Base-by-base conservation (phyloP, 2,888 invertebrate species). In the Odontomyia ornata region DNA sequence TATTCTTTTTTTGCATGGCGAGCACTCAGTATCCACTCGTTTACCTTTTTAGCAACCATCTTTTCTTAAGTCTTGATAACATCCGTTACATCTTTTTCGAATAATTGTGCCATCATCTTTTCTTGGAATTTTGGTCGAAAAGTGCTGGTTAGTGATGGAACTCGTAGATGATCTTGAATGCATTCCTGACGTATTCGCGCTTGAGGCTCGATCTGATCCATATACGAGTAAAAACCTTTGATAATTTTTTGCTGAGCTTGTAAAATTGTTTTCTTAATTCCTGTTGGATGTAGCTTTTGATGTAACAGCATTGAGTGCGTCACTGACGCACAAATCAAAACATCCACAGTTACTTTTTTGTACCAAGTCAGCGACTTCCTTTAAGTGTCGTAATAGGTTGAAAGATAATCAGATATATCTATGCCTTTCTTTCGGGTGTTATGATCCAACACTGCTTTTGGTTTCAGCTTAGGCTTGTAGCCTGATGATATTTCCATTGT, bases 231-330 rank as follows among this genome's bases (percentile, higher is more conserved):
- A 0, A 18, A n/a, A 15, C 7, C 9, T 56, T 56, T 56, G 15
- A 15, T 1, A 18, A 11, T n/a, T n/a, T n/a, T n/a, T n/a, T n/a
- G n/a, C n/a, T n/a, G n/a, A n/a, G n/a, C n/a, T n/a, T n/a, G n/a
- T 56, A 18, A 11, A 18, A 11, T 56, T 56, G 56, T 56, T 56
- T 56, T 0, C 0, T 56, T 56, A 18, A 15, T 56, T 18, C 56
- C 56, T 56, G 56, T 18, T 56, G 56, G 56, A 56, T 56, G 56
- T 18, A 56, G n/a, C n/a, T n/a, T n/a, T n/a, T n/a, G n/a, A n/a
- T n/a, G n/a, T n/a, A n/a, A n/a, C n/a, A n/a, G n/a, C n/a, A n/a
- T n/a, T n/a, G n/a, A n/a, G n/a, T n/a, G n/a, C n/a, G n/a, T n/a
- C n/a, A n/a, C n/a, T n/a, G n/a, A n/a, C n/a, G n/a, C n/a, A n/a